Evolutionary conservation across 2,888 invertebrate genomes (phyloP).

Genomic region (Drosophila paucipuncta): DNA sequence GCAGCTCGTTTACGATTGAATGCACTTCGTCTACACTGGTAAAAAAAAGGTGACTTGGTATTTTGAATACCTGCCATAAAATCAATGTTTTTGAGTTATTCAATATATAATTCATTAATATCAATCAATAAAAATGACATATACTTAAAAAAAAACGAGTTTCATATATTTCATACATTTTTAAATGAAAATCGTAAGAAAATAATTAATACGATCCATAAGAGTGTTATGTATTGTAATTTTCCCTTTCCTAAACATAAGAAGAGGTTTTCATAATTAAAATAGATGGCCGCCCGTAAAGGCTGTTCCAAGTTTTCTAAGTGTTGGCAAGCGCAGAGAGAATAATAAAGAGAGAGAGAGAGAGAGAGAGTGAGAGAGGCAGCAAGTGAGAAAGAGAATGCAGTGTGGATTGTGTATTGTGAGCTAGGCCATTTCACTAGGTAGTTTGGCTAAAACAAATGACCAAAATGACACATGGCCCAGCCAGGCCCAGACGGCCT

Average conservation of each 20-base stretch:
- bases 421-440: conserved; percentile 46
- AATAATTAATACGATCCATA: background rate
- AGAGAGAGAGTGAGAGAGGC: background rate
- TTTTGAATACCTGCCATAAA: background rate
- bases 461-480: conserved; percentile 74
- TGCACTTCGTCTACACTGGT: conserved; percentile 48
- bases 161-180: background rate
- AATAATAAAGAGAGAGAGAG: background rate
- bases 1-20: conserved; percentile 73
- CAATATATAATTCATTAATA: background rate
- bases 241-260: background rate
- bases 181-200: background rate
- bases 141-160: background rate
- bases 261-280: background rate
- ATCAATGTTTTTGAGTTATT: background rate
- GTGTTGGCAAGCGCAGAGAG: background rate
- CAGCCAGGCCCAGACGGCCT: conserved; percentile 21
- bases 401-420: conserved; percentile 20
- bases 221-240: background rate
- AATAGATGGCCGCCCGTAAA: background rate
- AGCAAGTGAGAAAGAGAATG: background rate
- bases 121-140: background rate
- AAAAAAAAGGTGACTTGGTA: background rate
- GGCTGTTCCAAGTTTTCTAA: background rate
- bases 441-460: conserved; percentile 71